Base-by-base conservation (phyloP, 2,797 vertebrate species). In the Coilia nasus region DNA sequence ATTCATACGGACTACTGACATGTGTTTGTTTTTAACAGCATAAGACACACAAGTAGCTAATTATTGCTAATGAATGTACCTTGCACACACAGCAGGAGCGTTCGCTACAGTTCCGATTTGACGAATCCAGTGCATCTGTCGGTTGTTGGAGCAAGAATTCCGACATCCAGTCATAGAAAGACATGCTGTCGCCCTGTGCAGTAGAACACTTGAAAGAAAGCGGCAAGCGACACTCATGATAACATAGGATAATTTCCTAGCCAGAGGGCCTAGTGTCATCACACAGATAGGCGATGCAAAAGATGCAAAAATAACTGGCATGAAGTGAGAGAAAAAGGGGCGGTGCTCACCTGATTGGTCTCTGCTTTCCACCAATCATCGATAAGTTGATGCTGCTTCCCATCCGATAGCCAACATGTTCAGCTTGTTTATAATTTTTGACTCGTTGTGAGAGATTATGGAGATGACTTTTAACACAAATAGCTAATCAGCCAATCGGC, bases 181-280 rank as follows among this genome's bases (percentile, higher is more conserved):
- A 47, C 75, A 47, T 56, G 31, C 50, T 31, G 78, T 57, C 81
- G 80, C 84, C 31, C 83, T 64, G 44, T 59, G 60, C 56, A 84
- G 81, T 28, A 84, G 62, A 47, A 46, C 83, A 50, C 80, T 57
- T 44, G 50, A 67, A 57, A 84, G 78, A 81, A 84, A 44, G 41
- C 87, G 87, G 82, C 83, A 86, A 44, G 84, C 56, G 46, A 88
- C 81, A 62, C 83, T 86, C 87, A 88, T 88, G 78, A 5, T 86
- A 1, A 64, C 46, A 81, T 35, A 78, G 10, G 64, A 54, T 81
- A 41, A 31, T 81, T 59, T 44, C 5, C 7, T 17, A 2, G 62
- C 31, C 31, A 3, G 64, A 71, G 28, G 64, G 14, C 64, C 64
- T 14, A 41, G 19, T 4, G 23, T 67, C 50, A 21, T 15, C 71